Percentiles rank a stretch among this genome's conserved stretches.
These are phyloP conservation scores for Elegia similella DNA, from an alignment of 2,888 invertebrate species.

Conservation along the genomic window DNA sequence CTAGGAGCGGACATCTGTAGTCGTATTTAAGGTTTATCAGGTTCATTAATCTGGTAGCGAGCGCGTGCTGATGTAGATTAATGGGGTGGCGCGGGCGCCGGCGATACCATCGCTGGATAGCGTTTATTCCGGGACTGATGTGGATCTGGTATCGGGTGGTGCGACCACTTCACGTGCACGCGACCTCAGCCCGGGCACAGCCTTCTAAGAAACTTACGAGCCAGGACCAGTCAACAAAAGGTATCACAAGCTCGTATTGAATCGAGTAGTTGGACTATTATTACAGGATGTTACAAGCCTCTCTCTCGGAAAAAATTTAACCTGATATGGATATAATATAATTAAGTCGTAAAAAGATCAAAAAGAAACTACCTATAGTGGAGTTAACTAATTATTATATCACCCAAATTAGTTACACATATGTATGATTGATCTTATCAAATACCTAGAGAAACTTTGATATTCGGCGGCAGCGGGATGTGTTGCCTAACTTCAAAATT, in stretches of 20 bases:
- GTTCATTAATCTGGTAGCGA: constrained; percentile 75
- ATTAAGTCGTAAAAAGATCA: no score
- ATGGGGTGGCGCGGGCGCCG: constrained; percentile 69
- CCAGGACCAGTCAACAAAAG: background rate
- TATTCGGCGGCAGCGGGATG: no score
- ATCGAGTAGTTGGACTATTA: no score
- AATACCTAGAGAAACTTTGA: no score
- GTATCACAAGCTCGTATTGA: background rate
- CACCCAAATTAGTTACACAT: no score
- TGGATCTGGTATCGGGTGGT: constrained; percentile 49
- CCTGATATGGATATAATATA: no score
- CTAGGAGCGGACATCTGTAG: constrained; percentile 66
- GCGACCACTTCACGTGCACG: constrained; percentile 40
- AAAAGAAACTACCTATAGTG: no score
- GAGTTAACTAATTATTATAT: no score
- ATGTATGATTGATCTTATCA: no score
- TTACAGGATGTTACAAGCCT: no score
- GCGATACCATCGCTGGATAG: constrained; percentile 67
- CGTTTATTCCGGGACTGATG: constrained; percentile 67
- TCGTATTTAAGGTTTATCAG: constrained; percentile 76
- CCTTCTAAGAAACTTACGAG: background rate
- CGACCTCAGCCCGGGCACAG: constrained; percentile 33
- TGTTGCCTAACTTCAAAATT: no score
- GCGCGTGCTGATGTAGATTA: constrained; percentile 80
- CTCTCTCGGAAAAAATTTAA: no score